A percentile compares a stretch with the other conserved stretches of the same genome.
Evolutionary conservation across 2,888 invertebrate species (phyloP).

Genomic region (Galerucella pusilla): DNA sequence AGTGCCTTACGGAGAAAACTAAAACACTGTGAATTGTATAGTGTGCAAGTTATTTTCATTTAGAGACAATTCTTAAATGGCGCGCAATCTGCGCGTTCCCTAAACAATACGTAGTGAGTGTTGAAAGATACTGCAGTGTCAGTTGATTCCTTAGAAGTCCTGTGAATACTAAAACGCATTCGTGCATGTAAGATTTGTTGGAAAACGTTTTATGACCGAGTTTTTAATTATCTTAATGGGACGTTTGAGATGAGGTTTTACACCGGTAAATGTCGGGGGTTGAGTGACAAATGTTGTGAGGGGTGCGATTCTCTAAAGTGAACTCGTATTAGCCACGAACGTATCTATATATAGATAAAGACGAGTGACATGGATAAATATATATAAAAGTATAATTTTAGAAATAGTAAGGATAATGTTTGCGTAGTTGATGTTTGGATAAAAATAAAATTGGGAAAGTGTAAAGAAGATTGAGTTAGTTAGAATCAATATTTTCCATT

Average conservation of each 20-base stretch:
- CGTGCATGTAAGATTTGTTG: neutral
- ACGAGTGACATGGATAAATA: constrained; percentile 21
- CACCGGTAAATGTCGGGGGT: constrained; percentile 32
- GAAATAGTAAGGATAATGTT: neutral
- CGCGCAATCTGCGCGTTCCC: no score
- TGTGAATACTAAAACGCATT: neutral
- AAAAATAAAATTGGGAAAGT: neutral
- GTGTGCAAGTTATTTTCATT: no score
- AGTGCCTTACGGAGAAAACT: no score
- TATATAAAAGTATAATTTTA: neutral
- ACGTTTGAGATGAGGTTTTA: constrained; percentile 31
- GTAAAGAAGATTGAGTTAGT: neutral
- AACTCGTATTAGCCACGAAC: constrained; percentile 5
- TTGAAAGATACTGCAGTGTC: neutral
- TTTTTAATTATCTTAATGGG: constrained; percentile 40
- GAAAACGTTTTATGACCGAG: constrained; percentile 35
- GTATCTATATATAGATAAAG: constrained; percentile 29
- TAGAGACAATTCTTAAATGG: no score
- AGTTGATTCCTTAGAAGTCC: neutral
- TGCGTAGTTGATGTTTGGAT: neutral
- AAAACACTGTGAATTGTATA: no score
- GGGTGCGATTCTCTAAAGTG: constrained; percentile 20
- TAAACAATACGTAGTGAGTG: neutral
- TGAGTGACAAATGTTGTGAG: constrained; percentile 31
- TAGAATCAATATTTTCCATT: no score